These are phyloP conservation scores for Rhabdornis inornatus DNA, from an alignment of 2,113 vertebrate genomes.

Conservation along the genomic window DNA sequence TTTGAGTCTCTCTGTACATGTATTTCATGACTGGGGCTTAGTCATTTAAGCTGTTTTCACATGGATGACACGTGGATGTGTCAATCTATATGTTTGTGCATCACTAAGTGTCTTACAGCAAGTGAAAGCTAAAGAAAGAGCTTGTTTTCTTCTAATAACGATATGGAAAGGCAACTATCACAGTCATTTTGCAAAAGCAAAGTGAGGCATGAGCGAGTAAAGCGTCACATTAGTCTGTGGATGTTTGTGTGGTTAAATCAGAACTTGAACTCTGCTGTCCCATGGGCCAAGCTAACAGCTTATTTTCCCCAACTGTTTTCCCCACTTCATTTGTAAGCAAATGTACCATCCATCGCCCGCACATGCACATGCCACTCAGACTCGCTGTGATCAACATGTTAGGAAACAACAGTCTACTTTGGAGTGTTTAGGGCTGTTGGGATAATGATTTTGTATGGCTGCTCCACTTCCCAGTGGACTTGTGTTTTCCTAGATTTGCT, in stretches of 20 bases:
- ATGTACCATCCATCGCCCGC: not conserved
- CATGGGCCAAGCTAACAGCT: not conserved
- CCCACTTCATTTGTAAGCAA: constrained; percentile 41
- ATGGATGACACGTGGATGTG: not conserved
- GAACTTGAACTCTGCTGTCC: constrained; percentile 4
- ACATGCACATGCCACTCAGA: not conserved
- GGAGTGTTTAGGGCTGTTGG: constrained; percentile 14
- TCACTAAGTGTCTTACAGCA: rapidly evolving
- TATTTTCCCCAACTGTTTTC: not conserved
- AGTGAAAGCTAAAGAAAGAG: not conserved
- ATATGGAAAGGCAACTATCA: not conserved
- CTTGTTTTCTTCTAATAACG: not conserved
- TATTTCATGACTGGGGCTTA: not conserved
- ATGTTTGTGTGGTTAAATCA: not conserved
- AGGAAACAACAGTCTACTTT: constrained; percentile 10
- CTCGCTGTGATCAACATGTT: constrained; percentile 34
- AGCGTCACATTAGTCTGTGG: not conserved
- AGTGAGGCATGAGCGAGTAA: not conserved
- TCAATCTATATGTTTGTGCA: not conserved
- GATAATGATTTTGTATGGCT: constrained; percentile 13
- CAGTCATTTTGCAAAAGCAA: not conserved
- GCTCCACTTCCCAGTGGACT: not conserved
- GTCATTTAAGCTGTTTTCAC: not conserved
- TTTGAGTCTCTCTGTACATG: not conserved
- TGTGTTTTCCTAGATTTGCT: constrained; percentile 17